Base-by-base conservation (phyloP, 2,797 vertebrate species). In the Sebastes minor region DNA sequence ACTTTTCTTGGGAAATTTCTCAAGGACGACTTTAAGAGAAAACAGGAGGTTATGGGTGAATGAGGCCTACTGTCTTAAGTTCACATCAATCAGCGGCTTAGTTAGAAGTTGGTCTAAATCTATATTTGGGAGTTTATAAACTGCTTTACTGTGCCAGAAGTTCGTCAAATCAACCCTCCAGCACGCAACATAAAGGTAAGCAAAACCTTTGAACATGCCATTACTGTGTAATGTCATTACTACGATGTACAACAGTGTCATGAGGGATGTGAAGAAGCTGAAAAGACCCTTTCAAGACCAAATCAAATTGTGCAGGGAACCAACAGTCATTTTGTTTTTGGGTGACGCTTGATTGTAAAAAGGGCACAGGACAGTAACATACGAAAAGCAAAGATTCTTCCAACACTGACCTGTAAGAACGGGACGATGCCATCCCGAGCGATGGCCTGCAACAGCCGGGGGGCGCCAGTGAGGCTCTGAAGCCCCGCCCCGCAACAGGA, bases 391-490 rank as follows among this genome's bases (percentile, higher is more conserved):
- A 7, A 8, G 5, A 13, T 23, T 1, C 14, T n/a, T 62, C 4
- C 11, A 7, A n/a, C 35, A 35, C 84, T 70, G 78, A 98, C 98
- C 94, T 97, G 97, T 64, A 99, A 92, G 89, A 99, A 97, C 0
- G 98, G 98, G 13, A 99, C 86, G 69, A 99, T 97, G 77, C 97
- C 96, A 3, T 99, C 98, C 0, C 97, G 96, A 30, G 98, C 98
- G 2, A 99, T 98, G 84, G 98, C 98, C 93, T 99, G 98, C 84
- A 99, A 82, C 69, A 99, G 94, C 20, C 98, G 96, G 0, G 98
- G 98, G 0, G 98, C 98, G 8, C 98, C 97, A 0, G 97, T 99
- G 69, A 99, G 97, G 80, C 98, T 99, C 91, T 99, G 98, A 23
- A 99, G 95, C 35, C 96, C 98, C 0, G 97, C 98, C 8, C 98